These are phyloP conservation scores for Ornithoptera alexandrae DNA, from an alignment of 2,888 invertebrate genomes.

Conservation along the genomic window DNA sequence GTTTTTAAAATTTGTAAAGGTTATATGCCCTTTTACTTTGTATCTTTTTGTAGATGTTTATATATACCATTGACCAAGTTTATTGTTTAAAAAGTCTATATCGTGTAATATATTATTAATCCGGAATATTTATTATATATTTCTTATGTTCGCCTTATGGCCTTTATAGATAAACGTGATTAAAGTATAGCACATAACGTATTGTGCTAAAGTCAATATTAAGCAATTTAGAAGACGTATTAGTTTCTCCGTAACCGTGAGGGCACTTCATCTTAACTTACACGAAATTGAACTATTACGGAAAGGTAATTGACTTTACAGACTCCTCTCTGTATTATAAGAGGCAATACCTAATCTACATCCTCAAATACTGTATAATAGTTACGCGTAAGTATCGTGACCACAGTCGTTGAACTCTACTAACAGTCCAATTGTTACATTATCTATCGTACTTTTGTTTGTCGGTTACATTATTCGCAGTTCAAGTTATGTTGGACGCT, in stretches of 20 bases:
- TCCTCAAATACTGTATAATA: slow-evolving; percentile 67
- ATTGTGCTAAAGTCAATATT: slow-evolving; percentile 20
- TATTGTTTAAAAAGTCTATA: too few relatives aligned
- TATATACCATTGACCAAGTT: too few relatives aligned
- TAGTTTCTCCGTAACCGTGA: slow-evolving; percentile 49
- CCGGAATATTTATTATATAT: too few relatives aligned
- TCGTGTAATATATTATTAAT: too few relatives aligned
- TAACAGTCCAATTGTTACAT: slow-evolving; percentile 32
- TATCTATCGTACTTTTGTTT: neutral
- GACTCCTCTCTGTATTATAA: slow-evolving; percentile 54
- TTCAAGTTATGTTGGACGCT: slow-evolving; percentile 39
- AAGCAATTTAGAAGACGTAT: slow-evolving; percentile 58
- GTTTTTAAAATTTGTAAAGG: too few relatives aligned
- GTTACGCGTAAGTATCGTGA: slow-evolving; percentile 47
- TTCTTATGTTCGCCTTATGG: too few relatives aligned
- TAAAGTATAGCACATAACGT: neutral
- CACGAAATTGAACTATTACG: slow-evolving; percentile 63
- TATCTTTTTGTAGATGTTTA: too few relatives aligned
- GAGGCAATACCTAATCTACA: slow-evolving; percentile 74
- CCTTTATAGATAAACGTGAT: neutral
- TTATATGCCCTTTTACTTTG: too few relatives aligned
- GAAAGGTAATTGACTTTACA: slow-evolving; percentile 66
- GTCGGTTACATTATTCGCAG: slow-evolving; percentile 9
- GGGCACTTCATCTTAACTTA: slow-evolving; percentile 57
- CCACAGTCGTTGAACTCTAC: slow-evolving; percentile 51